Evolutionary conservation across 2,113 vertebrate genomes (phyloP).

Genomic region (Myotis brandtii): DNA sequence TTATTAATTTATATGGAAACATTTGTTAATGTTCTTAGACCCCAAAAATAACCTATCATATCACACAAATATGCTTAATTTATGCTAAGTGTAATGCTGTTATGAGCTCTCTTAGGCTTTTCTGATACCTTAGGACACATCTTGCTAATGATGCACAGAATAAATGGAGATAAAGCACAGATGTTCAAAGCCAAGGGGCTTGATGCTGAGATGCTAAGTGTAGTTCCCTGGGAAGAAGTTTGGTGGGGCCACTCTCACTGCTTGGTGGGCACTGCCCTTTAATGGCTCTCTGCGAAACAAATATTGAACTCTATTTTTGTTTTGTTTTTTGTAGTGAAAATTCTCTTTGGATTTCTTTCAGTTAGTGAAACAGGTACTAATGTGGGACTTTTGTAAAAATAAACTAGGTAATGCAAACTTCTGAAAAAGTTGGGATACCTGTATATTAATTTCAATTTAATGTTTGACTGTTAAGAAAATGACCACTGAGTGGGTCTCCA

Average conservation of each 20-base stretch:
- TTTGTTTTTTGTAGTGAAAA: neutral
- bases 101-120: neutral
- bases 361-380: neutral
- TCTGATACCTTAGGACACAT: neutral
- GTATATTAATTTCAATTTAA: neutral
- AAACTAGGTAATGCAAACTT: neutral
- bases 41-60: neutral
- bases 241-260: neutral
- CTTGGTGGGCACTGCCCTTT: neutral
- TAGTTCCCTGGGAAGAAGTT: neutral
- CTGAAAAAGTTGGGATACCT: neutral
- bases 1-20: neutral
- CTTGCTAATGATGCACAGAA: neutral
- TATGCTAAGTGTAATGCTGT: neutral
- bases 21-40: neutral
- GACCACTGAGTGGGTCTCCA: neutral
- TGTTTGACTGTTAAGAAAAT: neutral
- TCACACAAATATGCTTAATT: neutral
- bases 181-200: neutral
- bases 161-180: neutral
- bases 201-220: neutral
- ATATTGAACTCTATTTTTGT: neutral
- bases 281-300: neutral
- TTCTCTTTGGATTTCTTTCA: neutral
- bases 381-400: neutral